phyloP scores from a whole-genome alignment of 2,888 invertebrate species.

The Chloroclystis v-ata region DNA sequence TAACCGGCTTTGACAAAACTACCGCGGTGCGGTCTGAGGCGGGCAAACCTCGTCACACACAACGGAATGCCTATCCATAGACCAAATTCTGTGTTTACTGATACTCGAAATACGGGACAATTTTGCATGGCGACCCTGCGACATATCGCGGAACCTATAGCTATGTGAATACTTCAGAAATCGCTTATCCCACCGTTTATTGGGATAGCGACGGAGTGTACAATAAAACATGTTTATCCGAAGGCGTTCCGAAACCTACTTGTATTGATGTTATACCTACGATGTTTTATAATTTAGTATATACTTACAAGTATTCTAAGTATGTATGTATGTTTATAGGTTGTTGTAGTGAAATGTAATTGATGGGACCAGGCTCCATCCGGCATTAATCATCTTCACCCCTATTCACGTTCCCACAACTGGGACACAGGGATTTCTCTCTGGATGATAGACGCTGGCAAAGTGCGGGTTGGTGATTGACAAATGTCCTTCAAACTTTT shows the following conservation, averaged over 20 bases:
- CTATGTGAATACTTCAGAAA: constrained; percentile 25
- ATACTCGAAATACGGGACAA: constrained; percentile 2
- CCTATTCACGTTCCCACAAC: too few species aligned
- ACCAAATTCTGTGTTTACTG: constrained; percentile 2
- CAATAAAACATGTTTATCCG: constrained; percentile 21
- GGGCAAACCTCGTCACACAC: background rate
- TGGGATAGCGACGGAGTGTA: constrained; percentile 18
- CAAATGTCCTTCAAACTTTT: too few species aligned
- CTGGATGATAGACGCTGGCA: too few species aligned
- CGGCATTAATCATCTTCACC: too few species aligned
- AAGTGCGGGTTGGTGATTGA: too few species aligned
- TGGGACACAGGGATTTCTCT: too few species aligned
- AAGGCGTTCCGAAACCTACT: constrained; percentile 1
- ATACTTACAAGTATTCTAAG: too few species aligned
- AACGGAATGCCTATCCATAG: background rate
- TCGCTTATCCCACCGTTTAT: constrained; percentile 26
- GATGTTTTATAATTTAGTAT: too few species aligned
- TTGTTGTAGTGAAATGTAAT: too few species aligned
- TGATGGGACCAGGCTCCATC: too few species aligned
- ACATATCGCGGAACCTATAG: constrained; percentile 21
- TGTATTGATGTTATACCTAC: background rate
- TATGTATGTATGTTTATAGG: too few species aligned
- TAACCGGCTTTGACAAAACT: background rate
- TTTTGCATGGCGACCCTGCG: constrained; percentile 10
- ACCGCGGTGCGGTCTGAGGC: background rate